Conservation (phyloP, 2,797 vertebrate genomes). For the Paramormyrops hopkinsi region DNA sequence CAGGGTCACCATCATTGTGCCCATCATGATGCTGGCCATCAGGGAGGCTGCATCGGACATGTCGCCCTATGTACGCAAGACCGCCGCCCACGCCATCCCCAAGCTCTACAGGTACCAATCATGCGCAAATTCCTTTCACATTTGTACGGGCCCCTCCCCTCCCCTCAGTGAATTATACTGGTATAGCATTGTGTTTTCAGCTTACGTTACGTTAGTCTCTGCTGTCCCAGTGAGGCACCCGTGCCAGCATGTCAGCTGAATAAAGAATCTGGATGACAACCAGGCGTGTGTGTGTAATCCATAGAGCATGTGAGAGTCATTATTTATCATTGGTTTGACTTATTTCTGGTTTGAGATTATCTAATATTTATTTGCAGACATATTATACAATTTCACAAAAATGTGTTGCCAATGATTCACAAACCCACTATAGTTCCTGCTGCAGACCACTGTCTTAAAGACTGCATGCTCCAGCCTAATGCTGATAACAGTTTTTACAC, state of each 20-base stretch:
- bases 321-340: background rate
- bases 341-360: background rate
- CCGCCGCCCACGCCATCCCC: conserved; percentile 90
- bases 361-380: background rate
- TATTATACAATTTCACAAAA: background rate
- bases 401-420: background rate
- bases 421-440: background rate
- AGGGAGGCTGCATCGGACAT: conserved; percentile 74
- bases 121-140: background rate
- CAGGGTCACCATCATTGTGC: conserved; percentile 72
- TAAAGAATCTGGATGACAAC: background rate
- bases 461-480: background rate
- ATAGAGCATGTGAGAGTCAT: background rate
- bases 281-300: background rate
- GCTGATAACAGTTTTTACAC: background rate
- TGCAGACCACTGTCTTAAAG: background rate
- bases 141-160: too few relatives aligned
- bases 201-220: background rate
- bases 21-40: conserved; percentile 79
- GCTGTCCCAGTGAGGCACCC: background rate
- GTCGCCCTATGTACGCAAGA: conserved; percentile 90
- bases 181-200: background rate
- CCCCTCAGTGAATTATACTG: background rate
- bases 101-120: conserved; percentile 92
- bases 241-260: background rate